phyloP scores from a whole-genome alignment of 2,113 vertebrate species.

The Perognathus longimembris region DNA sequence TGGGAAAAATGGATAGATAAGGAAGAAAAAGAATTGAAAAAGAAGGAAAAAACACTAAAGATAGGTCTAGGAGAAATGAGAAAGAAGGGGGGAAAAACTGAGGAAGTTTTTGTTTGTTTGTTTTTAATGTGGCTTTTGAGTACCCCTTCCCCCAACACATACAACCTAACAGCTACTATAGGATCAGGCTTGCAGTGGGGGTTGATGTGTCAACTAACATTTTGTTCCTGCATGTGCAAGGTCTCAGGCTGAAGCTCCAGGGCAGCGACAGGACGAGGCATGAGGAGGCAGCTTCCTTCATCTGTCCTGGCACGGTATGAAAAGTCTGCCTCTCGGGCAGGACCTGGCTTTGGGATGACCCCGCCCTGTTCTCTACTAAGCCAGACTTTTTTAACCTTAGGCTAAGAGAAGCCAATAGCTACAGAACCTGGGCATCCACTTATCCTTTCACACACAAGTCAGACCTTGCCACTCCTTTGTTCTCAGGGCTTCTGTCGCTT shows the following conservation, averaged over 20 bases:
- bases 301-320: background rate
- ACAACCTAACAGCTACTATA: background rate
- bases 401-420: conserved; percentile 13
- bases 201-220: background rate
- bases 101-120: background rate
- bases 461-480: background rate
- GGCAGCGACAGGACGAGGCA: background rate
- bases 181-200: background rate
- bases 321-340: conserved; percentile 25
- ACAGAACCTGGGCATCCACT: background rate
- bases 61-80: background rate
- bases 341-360: background rate
- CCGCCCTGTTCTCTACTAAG: background rate
- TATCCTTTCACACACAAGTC: background rate
- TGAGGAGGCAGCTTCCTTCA: conserved; percentile 30
- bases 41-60: background rate
- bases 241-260: background rate
- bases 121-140: background rate
- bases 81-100: background rate
- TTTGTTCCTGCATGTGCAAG: background rate
- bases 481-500: background rate
- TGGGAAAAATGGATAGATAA: background rate
- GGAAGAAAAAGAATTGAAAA: background rate
- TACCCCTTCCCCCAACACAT: background rate
- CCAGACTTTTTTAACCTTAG: background rate